These are phyloP conservation scores for Percina caprodes DNA, from an alignment of 2,113 vertebrate genomes.

Conservation along the genomic window DNA sequence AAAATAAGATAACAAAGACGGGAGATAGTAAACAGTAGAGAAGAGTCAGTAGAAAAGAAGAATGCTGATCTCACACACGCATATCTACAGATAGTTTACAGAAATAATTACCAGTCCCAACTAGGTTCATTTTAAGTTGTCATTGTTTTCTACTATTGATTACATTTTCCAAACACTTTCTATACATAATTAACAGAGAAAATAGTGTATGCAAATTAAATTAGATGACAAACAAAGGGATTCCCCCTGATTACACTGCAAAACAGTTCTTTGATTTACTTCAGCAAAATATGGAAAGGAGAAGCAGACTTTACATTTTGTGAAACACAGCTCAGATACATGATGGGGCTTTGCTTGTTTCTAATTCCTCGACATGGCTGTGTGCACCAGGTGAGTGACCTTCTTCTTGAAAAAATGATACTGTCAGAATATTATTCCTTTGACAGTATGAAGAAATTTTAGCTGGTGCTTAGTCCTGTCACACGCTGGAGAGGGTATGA, in stretches of 20 bases:
- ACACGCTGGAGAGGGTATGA: background rate
- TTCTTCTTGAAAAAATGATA: constrained; percentile 31
- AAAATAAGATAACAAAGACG: constrained; percentile 28
- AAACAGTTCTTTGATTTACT: background rate
- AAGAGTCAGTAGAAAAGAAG: background rate
- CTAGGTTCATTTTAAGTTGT: background rate
- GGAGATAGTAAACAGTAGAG: background rate
- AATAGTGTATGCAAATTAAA: constrained; percentile 1
- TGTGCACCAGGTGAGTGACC: constrained; percentile 51
- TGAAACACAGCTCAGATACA: constrained; percentile 1
- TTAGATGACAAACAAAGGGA: background rate
- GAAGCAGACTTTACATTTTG: background rate
- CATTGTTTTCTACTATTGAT: background rate
- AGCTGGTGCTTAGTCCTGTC: constrained; percentile 25
- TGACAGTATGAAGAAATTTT: constrained; percentile 11
- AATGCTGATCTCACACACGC: background rate
- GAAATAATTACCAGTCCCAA: background rate
- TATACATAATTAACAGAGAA: constrained; percentile 20
- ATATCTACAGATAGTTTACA: background rate
- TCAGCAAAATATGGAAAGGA: background rate
- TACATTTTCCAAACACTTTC: background rate
- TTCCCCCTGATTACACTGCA: background rate
- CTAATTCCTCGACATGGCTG: constrained; percentile 11
- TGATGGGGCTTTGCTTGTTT: constrained; percentile 3
- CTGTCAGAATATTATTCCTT: constrained; percentile 25